Conservation (phyloP, 1,140 invertebrate genomes). For the Rhagoletis pomonella region DNA sequence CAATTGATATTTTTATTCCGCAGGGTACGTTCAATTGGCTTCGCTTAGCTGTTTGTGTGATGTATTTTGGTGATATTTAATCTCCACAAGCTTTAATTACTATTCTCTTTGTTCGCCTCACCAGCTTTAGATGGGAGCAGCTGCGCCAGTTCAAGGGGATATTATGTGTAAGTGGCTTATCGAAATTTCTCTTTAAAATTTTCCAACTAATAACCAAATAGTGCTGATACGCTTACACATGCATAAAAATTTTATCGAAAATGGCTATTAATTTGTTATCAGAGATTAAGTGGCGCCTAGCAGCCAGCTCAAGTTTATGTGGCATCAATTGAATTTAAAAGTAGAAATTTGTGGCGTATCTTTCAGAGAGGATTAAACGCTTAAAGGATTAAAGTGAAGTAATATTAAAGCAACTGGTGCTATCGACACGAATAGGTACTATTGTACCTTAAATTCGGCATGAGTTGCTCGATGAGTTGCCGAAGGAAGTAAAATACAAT, state of each 20-base stretch:
- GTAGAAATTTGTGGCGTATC: not conserved
- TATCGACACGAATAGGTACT: not conserved
- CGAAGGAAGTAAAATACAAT: not conserved
- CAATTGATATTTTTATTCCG: no score
- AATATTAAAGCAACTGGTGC: not conserved
- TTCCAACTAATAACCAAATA: not conserved
- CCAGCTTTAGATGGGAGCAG: not conserved
- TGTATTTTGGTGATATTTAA: not conserved
- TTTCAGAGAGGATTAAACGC: not conserved
- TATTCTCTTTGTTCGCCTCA: conserved; percentile 7
- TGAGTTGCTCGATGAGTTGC: no score
- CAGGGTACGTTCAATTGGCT: not conserved
- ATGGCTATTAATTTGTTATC: not conserved
- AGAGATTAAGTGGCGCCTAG: not conserved
- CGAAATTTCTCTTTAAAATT: not conserved
- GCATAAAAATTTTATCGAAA: not conserved
- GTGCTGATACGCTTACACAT: not conserved
- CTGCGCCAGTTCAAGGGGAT: not conserved
- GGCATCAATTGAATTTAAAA: no score
- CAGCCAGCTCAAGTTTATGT: no score
- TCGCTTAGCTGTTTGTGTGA: not conserved
- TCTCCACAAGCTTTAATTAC: conserved; percentile 37
- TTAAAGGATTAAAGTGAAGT: not conserved
- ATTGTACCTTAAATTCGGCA: no score
- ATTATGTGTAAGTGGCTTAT: not conserved